Evolutionary conservation across 2,113 vertebrate species (phyloP).

Genomic region (Stigmatopora nigra): DNA sequence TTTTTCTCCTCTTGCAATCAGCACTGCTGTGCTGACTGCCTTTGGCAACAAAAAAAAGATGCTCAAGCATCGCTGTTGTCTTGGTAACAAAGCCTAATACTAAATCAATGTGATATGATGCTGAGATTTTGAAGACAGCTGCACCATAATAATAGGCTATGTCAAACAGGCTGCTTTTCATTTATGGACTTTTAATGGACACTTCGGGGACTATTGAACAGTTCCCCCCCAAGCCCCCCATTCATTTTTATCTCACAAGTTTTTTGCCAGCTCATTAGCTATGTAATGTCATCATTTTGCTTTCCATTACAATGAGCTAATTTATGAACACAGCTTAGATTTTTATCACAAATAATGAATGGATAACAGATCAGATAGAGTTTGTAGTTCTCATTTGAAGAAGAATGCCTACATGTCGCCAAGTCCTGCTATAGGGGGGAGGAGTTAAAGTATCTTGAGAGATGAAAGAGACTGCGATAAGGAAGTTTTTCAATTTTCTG

Average conservation of each 20-base stretch:
- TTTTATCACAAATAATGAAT: background rate
- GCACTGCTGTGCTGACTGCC: constrained; percentile 8
- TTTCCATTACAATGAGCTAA: background rate
- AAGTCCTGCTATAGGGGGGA: background rate
- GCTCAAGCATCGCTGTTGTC: constrained; percentile 40
- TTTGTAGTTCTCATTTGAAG: background rate
- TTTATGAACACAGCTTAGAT: background rate
- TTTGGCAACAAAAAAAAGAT: constrained; percentile 21
- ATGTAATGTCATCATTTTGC: background rate
- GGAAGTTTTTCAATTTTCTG: background rate
- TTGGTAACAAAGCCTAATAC: constrained; percentile 52
- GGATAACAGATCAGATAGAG: background rate
- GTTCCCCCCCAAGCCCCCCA: too few relatives aligned
- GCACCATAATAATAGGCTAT: constrained; percentile 28
- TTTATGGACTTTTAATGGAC: constrained; percentile 1
- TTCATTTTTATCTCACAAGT: background rate
- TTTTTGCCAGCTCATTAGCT: constrained; percentile 4
- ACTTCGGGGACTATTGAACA: background rate
- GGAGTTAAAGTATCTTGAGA: background rate
- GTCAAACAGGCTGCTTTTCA: constrained; percentile 12
- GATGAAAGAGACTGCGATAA: background rate
- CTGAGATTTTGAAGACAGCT: constrained; percentile 42
- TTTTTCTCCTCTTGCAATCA: constrained; percentile 10
- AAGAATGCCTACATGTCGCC: background rate
- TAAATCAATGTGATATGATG: constrained; percentile 49